Evolutionary conservation across 2,888 invertebrate genomes (phyloP).

Genomic region (Caenorhabditis becei): DNA sequence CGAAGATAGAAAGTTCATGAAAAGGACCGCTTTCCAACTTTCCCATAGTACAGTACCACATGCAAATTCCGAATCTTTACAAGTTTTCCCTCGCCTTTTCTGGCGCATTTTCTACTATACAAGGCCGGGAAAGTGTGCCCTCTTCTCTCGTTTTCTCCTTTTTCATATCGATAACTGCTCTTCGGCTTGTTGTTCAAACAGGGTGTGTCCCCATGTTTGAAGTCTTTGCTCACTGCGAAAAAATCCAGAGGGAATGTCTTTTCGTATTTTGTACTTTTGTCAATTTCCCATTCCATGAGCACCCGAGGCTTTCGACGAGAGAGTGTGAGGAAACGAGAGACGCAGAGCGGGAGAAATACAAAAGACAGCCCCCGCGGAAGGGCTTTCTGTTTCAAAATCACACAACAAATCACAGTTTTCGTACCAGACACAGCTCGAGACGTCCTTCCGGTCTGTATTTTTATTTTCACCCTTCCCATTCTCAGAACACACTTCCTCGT

Average conservation of each 20-base stretch:
- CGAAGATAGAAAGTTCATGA: too few species aligned
- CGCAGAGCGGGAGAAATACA: neutral
- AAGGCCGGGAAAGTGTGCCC: constrained; percentile 16
- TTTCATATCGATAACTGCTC: constrained; percentile 41
- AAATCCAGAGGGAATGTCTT: neutral
- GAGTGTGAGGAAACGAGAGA: neutral
- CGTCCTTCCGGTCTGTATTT: neutral
- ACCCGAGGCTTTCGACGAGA: neutral
- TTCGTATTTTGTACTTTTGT: constrained; percentile 30
- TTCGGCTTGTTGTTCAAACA: constrained; percentile 43
- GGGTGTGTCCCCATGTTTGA: constrained; percentile 20
- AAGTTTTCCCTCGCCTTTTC: neutral
- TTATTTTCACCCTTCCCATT: neutral
- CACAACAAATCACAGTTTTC: neutral
- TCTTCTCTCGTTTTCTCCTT: constrained; percentile 14
- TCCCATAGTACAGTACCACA: neutral
- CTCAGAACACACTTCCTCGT: constrained; percentile 6
- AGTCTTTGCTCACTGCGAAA: constrained; percentile 9
- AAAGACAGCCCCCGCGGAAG: neutral
- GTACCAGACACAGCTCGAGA: neutral
- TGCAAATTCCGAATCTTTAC: neutral
- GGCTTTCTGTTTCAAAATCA: neutral
- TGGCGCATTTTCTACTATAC: constrained; percentile 17
- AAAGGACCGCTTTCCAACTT: constrained; percentile 11
- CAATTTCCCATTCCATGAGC: neutral